These are phyloP conservation scores for Shinisaurus crocodilurus DNA, from an alignment of 2,113 vertebrate species.

Conservation along the genomic window DNA sequence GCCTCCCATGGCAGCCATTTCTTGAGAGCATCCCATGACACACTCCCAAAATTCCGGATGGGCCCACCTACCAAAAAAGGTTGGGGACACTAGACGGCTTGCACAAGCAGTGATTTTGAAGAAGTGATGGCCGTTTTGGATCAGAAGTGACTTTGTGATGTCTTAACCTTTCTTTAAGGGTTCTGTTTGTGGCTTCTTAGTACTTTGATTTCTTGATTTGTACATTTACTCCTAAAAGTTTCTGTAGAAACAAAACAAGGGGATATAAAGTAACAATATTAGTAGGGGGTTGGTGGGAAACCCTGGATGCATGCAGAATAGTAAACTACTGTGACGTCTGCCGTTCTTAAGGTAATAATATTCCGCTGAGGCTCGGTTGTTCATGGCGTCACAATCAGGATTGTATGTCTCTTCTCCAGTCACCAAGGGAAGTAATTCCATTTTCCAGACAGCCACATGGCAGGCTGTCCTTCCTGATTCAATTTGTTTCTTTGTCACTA, in stretches of 20 bases:
- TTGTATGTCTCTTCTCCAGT: neutral
- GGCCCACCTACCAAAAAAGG: no score
- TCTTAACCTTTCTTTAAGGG: neutral
- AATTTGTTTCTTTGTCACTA: neutral
- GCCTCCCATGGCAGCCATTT: no score
- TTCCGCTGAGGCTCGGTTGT: neutral
- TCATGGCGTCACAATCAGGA: neutral
- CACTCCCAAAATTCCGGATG: no score
- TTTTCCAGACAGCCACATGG: neutral
- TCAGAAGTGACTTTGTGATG: no score
- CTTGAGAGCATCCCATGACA: no score
- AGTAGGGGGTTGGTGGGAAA: neutral
- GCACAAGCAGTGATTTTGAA: no score
- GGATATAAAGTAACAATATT: neutral
- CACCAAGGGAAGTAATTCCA: neutral
- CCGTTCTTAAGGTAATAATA: neutral
- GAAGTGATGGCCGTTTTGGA: no score
- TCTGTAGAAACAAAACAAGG: constrained; percentile 1
- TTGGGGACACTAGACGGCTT: no score
- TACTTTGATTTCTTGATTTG: constrained; percentile 7
- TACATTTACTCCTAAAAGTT: neutral
- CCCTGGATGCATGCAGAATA: neutral
- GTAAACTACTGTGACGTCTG: neutral
- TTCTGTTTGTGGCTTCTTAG: neutral
- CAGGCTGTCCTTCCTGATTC: neutral